phyloP scores from a whole-genome alignment of 2,797 vertebrate genomes.

The Coendou prehensilis region DNA sequence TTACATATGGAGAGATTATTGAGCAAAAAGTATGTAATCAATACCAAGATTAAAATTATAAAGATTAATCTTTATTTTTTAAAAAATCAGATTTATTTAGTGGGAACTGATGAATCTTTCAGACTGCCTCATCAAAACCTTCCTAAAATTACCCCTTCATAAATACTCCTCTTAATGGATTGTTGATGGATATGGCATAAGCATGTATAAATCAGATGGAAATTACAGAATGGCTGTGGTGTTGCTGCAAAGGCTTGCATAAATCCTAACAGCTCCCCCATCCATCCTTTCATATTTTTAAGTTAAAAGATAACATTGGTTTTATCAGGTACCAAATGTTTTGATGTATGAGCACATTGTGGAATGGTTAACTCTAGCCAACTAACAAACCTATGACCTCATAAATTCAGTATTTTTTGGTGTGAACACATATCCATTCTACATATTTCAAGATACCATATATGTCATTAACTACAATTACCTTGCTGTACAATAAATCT shows the following conservation, averaged over 20 bases:
- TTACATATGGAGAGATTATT: background rate
- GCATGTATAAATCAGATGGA: background rate
- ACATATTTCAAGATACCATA: background rate
- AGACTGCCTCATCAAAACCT: conserved; percentile 4
- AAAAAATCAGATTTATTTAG: conserved; percentile 19
- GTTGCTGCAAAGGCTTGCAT: background rate
- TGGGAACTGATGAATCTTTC: background rate
- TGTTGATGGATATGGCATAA: background rate
- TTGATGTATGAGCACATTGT: background rate
- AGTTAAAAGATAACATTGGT: background rate
- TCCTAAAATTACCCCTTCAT: conserved; percentile 12
- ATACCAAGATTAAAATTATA: conserved; percentile 23
- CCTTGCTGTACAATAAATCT: background rate
- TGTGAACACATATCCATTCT: background rate
- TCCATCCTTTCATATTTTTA: background rate
- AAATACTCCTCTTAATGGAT: background rate
- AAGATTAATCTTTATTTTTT: conserved; percentile 22
- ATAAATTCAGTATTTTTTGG: background rate
- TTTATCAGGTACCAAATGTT: background rate
- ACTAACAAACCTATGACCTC: background rate
- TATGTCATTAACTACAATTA: background rate
- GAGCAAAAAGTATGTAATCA: background rate
- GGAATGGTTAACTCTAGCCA: background rate
- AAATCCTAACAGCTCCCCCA: background rate
- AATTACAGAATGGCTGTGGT: background rate